A percentile compares a stretch with the other conserved stretches of the same genome.
Evolutionary conservation across 2,888 invertebrate species (phyloP).

Genomic region (Tiliacea citrago): DNA sequence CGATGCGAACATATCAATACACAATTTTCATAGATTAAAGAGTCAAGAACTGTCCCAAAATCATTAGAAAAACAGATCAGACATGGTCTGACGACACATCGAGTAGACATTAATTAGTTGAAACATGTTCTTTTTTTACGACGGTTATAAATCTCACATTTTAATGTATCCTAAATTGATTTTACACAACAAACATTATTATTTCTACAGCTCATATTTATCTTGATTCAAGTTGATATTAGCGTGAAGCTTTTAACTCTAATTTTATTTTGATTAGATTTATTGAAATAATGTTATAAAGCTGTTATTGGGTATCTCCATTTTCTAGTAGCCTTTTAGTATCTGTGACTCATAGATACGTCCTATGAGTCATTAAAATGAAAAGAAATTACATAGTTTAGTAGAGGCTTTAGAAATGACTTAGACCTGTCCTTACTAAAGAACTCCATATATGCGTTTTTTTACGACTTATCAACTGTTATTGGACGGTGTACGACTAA

Average conservation of each 20-base stretch:
- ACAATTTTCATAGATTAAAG: slow-evolving; percentile 57
- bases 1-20: slow-evolving; percentile 39
- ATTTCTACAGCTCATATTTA: slow-evolving; percentile 48
- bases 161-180: slow-evolving; percentile 66
- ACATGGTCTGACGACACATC: slow-evolving; percentile 47
- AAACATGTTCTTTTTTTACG: slow-evolving; percentile 63
- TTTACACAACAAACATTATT: slow-evolving; percentile 59
- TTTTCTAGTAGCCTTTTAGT: slow-evolving; percentile 30
- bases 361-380: slow-evolving; percentile 12
- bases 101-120: slow-evolving; percentile 54
- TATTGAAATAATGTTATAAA: slow-evolving; percentile 38
- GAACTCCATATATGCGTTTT: background rate
- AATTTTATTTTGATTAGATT: slow-evolving; percentile 40
- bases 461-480: background rate
- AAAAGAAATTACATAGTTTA: slow-evolving; percentile 5
- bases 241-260: slow-evolving; percentile 45
- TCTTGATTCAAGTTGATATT: slow-evolving; percentile 36
- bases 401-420: background rate
- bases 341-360: slow-evolving; percentile 25
- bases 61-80: slow-evolving; percentile 22
- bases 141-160: slow-evolving; percentile 55
- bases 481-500: too few relatives aligned
- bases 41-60: slow-evolving; percentile 36
- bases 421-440: background rate
- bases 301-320: slow-evolving; percentile 15